These are phyloP conservation scores for Phylloscopus whistleri DNA, from an alignment of 2,113 vertebrate species.

Conservation along the genomic window DNA sequence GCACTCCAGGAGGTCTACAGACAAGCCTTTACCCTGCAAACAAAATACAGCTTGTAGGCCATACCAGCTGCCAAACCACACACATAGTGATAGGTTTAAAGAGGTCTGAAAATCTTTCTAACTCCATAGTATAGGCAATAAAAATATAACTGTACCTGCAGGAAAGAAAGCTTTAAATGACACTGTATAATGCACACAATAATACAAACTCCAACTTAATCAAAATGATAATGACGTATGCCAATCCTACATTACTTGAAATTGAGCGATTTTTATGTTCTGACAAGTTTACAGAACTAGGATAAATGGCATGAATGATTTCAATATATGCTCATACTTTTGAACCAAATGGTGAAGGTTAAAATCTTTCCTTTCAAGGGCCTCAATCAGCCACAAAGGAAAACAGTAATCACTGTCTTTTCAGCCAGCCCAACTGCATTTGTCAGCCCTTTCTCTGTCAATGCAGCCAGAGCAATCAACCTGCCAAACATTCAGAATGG, in stretches of 20 bases:
- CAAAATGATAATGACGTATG: conserved; percentile 99
- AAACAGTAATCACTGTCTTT: conserved; percentile 99
- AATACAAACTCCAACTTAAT: conserved; percentile 92
- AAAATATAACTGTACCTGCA: conserved; percentile 79
- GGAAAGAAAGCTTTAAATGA: conserved; percentile 80
- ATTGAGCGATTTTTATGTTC: conserved; percentile 90
- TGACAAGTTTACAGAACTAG: conserved; percentile 99
- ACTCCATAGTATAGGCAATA: conserved; percentile 78
- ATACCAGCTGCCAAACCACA: conserved; percentile 98
- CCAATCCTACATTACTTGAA: conserved; percentile 88
- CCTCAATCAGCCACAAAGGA: conserved; percentile 99
- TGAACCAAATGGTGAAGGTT: conserved; percentile 98
- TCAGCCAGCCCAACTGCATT: conserved; percentile 93
- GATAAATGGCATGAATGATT: conserved; percentile 98
- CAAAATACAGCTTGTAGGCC: conserved; percentile 92
- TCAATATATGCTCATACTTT: conserved; percentile 94
- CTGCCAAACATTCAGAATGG: conserved; percentile 99
- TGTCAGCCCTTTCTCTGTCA: conserved; percentile 96
- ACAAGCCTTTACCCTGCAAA: conserved; percentile 94
- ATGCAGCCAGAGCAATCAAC: conserved; percentile 99
- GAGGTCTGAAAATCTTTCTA: conserved; percentile 79
- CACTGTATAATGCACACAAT: conserved; percentile 80
- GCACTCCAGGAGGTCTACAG: conserved; percentile 90
- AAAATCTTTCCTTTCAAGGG: conserved; percentile 99
- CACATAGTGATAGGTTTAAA: conserved; percentile 82